phyloP scores from a whole-genome alignment of 2,113 vertebrate species.

The Hystrix brachyura region DNA sequence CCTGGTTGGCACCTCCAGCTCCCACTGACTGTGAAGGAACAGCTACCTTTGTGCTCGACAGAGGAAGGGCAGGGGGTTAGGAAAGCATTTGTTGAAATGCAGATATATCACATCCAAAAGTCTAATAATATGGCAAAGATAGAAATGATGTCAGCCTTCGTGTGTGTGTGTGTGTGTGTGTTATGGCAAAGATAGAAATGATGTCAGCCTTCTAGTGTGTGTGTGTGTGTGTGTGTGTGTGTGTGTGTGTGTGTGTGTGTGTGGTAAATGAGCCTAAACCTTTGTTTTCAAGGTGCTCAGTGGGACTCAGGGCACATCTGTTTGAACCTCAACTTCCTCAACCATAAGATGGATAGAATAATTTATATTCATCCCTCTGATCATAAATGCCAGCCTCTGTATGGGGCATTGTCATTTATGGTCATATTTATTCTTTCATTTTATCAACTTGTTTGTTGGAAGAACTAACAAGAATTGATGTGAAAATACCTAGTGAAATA shows the following conservation, averaged over 20 bases:
- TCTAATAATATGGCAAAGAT: not conserved
- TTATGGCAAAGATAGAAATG: not conserved
- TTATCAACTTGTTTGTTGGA: not conserved
- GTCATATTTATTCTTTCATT: not conserved
- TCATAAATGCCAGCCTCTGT: not conserved
- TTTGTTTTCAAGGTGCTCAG: conserved; percentile 7
- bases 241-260: not conserved
- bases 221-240: not conserved
- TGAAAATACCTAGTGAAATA: conserved; percentile 38
- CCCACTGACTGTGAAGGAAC: not conserved
- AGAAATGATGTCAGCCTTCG: not conserved
- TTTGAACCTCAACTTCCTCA: not conserved
- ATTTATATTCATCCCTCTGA: not conserved
- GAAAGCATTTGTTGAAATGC: not conserved
- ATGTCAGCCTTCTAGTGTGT: not conserved
- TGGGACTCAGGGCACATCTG: not conserved
- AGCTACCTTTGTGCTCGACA: not conserved
- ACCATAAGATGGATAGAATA: not conserved
- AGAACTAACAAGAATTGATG: conserved; percentile 7
- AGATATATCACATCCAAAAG: not conserved
- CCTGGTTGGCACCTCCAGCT: not conserved
- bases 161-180: not conserved
- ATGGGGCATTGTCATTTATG: not conserved
- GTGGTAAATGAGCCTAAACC: not conserved
- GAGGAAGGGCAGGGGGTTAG: not conserved